phyloP scores from a whole-genome alignment of 2,888 invertebrate species.

The Drosophila trichaetosa region DNA sequence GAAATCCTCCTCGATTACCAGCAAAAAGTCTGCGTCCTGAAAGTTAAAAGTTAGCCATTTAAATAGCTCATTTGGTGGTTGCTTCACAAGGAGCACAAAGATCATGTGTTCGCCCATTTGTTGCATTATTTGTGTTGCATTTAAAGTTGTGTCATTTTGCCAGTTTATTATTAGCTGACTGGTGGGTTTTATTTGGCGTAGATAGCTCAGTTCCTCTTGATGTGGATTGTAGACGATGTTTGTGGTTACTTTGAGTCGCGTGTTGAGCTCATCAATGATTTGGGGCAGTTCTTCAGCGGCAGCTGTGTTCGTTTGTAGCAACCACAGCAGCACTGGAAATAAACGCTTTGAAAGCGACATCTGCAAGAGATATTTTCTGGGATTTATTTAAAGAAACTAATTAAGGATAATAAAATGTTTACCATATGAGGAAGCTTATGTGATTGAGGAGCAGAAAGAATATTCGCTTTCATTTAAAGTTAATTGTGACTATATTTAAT shows the following conservation, averaged over 20 bases:
- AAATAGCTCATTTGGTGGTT: conserved; percentile 35
- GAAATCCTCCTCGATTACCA: conserved; percentile 23
- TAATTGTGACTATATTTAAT: background rate
- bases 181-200: conserved; percentile 11
- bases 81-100: conserved; percentile 34
- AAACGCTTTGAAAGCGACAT: conserved; percentile 28
- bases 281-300: conserved; percentile 9
- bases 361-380: conserved; percentile 44
- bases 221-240: conserved; percentile 50
- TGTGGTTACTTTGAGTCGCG: conserved; percentile 24
- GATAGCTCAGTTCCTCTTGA: conserved; percentile 4
- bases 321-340: conserved; percentile 14
- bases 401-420: background rate
- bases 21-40: conserved; percentile 50
- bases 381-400: background rate
- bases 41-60: conserved; percentile 26
- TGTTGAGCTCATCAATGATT: conserved; percentile 51
- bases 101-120: conserved; percentile 26
- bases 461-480: background rate
- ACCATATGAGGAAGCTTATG: background rate
- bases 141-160: conserved; percentile 1
- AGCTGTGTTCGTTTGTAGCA: background rate
- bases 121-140: conserved; percentile 22
- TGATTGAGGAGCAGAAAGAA: background rate
- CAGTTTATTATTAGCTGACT: conserved; percentile 35